Conservation (phyloP, 2,113 vertebrate genomes). For the Indicator indicator region DNA sequence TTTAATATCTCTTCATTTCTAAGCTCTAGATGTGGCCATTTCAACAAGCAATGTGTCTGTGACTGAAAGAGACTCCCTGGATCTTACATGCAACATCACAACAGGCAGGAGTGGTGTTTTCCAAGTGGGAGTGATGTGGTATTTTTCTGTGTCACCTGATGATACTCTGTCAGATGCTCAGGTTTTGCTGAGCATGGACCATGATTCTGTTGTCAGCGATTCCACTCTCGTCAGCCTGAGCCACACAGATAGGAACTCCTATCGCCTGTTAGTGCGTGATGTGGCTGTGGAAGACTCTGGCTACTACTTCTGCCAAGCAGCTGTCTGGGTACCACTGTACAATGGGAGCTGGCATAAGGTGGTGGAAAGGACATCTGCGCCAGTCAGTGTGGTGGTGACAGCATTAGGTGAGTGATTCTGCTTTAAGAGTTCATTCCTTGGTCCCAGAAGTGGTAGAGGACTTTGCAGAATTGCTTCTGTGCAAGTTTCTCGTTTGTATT, state of each 20-base stretch:
- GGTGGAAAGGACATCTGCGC: slow-evolving; percentile 73
- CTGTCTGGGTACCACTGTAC: slow-evolving; percentile 74
- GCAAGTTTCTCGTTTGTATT: neutral
- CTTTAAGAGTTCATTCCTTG: neutral
- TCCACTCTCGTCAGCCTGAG: slow-evolving; percentile 73
- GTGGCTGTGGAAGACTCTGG: slow-evolving; percentile 72
- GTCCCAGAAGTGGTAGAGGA: neutral
- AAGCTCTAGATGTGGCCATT: slow-evolving; percentile 74
- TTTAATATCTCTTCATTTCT: slow-evolving; percentile 17
- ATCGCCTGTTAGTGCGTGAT: slow-evolving; percentile 75
- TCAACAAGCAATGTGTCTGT: slow-evolving; percentile 69
- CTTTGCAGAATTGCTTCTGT: neutral
- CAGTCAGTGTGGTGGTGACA: slow-evolving; percentile 68
- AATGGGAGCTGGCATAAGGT: slow-evolving; percentile 80
- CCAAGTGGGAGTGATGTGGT: slow-evolving; percentile 75
- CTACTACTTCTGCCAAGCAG: slow-evolving; percentile 80
- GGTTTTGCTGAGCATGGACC: slow-evolving; percentile 72
- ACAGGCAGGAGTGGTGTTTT: slow-evolving; percentile 73
- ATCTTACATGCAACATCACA: slow-evolving; percentile 78
- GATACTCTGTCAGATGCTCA: slow-evolving; percentile 51
- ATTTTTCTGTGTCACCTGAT: slow-evolving; percentile 63
- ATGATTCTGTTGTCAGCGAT: slow-evolving; percentile 68
- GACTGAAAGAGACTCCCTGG: slow-evolving; percentile 73
- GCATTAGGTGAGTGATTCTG: slow-evolving; percentile 70
- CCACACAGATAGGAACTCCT: slow-evolving; percentile 69